Evolutionary conservation across 1,140 invertebrate species (phyloP), one percentile per base, ranked within the genome.

Genomic region (Drosophila tropicalis): DNA sequence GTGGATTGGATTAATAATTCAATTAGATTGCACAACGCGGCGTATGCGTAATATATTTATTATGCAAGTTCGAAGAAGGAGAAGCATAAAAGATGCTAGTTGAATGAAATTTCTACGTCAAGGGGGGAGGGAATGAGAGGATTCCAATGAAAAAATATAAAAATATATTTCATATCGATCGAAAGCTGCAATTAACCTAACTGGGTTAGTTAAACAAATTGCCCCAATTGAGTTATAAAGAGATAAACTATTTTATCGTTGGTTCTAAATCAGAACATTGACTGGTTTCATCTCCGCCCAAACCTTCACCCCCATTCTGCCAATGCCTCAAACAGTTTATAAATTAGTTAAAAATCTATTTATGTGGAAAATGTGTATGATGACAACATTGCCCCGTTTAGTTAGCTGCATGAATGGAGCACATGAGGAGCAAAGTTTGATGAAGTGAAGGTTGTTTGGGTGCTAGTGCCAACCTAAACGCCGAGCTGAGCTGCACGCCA

Each of bases 1-100:
- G 67, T 60, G 67, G 69, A 70, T 76, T 61, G 76, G 84, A 87
- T 87, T 86, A 87, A 86, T 86, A 86, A 86, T 86, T 86, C 79
- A 83, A 86, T 87, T 86, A 73, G 76, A 71, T 71, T 66, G 84
- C 72, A 87, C 70, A 79, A 77, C 73, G 55, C 62, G 79, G 81
- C 76, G 79, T 67, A 79, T 82, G 74, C 79, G 74, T 74, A 67
- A 82, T 77, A 70, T 70, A 62, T 55, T 40, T 55, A 67, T 73
- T 81, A 81, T 77, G 69, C 70, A 78, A 81, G 51, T 81, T 36
- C n/a, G 40, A 36, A 62, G 47, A 15, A 40, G 44, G 17, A 32
- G 13, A 60, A 13, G 36, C 36, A 12, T 4, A 36, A 15, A 55
- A 51, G 36, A 39, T n/a, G 36, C 36, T 10, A 13, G 12, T 39